These are phyloP conservation scores for Galagoides demidoff DNA, from an alignment of 2,797 vertebrate genomes.

Conservation along the genomic window DNA sequence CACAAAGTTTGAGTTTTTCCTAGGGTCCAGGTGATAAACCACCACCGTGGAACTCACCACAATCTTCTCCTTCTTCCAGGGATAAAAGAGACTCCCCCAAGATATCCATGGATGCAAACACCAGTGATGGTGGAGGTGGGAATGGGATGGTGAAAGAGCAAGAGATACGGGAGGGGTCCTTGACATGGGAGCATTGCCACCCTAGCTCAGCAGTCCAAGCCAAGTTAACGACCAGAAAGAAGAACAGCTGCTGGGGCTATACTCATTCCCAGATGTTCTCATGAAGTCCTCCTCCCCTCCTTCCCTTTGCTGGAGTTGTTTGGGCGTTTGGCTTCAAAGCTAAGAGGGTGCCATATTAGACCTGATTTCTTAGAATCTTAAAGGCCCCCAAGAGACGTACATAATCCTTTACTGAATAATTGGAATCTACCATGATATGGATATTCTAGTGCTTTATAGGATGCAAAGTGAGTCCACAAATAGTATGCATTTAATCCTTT, in stretches of 20 bases:
- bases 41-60: not conserved
- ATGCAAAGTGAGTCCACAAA: not conserved
- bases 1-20: not conserved
- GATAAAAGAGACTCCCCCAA: not conserved
- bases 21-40: not conserved
- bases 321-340: not conserved
- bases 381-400: not conserved
- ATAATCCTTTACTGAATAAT: not conserved
- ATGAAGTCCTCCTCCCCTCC: not conserved
- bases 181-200: not conserved
- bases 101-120: not conserved
- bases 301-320: not conserved
- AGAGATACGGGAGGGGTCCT: not conserved
- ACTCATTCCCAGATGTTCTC: not conserved
- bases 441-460: not conserved
- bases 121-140: not conserved
- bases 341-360: not conserved
- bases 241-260: not conserved
- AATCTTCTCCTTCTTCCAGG: not conserved
- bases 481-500: not conserved
- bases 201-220: not conserved
- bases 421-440: not conserved
- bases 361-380: not conserved
- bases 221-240: not conserved
- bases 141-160: not conserved